Base-by-base conservation (phyloP, 2,888 invertebrate species). In the Meta bourneti region DNA sequence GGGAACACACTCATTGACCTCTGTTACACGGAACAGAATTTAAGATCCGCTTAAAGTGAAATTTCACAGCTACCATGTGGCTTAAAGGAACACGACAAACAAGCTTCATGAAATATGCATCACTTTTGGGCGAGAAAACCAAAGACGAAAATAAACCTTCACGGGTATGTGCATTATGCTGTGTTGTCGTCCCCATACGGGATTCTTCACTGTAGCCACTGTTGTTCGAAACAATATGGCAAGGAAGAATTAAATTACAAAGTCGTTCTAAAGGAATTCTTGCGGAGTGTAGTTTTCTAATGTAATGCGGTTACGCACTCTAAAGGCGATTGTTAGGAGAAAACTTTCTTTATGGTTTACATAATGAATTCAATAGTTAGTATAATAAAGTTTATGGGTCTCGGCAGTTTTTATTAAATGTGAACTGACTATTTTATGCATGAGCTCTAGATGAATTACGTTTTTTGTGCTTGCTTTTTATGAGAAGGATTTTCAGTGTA, bases 81-180 rank as follows among this genome's bases (percentile, higher is more conserved):
- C 51, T 82, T 75, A 82, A 51, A 77, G 52, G 52, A 54, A 48
- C 20, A 81, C 80, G 69, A 81, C 82, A 83, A 89, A 89, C 89
- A 89, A 52, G 89, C 70, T 83, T 89, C 89, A 89, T 89, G 89
- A 89, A 89, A 89, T 89, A 89, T 89, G 89, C 89, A 89, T 83
- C 77, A 48, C 34, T 75, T 70, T 52, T 13, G 61, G 34, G 51
- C n/a, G 51, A 71, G 51, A n/a, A 51, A 71, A 54, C 52, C 70
- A 88, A 87, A 61, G 81, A 72, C 51, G 51, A 82, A 82, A 70
- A 89, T 81, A 75, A 20, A 81, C 61, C 74, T 54, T 69, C 72
- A 72, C 48, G 71, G 34, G 48, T 80, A 52, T 20, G 13, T 61
- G 5, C 2, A 48, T 7, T 19, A 51, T 49, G n/a, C 54, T 75